phyloP scores from a whole-genome alignment of 2,797 vertebrate genomes.

The Loriculus beryllinus region DNA sequence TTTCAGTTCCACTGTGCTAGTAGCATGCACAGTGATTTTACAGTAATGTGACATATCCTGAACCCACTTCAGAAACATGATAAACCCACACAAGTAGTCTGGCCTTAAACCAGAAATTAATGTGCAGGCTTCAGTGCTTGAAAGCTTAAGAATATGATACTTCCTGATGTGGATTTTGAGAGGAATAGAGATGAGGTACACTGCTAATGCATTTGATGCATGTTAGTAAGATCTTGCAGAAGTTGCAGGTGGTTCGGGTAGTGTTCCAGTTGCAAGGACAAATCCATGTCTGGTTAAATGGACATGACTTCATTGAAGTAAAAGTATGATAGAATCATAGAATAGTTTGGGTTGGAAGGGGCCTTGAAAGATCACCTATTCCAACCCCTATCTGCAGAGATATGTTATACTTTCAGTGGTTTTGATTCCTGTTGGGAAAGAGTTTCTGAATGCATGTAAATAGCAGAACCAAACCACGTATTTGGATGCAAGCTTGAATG shows the following conservation, averaged over 20 bases:
- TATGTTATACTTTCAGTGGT: background rate
- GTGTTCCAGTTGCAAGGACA: background rate
- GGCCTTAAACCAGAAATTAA: background rate
- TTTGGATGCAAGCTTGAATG: background rate
- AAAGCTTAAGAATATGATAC: background rate
- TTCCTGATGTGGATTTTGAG: background rate
- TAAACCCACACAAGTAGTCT: background rate
- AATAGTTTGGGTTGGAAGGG: background rate
- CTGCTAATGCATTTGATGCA: background rate
- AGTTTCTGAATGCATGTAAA: background rate
- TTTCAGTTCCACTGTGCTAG: background rate
- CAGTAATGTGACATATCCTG: background rate
- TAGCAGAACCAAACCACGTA: background rate
- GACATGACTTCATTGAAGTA: background rate
- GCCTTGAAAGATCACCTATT: background rate
- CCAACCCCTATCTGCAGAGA: background rate
- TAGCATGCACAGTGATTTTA: background rate
- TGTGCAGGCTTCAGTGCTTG: background rate
- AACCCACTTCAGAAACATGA: background rate
- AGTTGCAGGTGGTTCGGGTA: background rate
- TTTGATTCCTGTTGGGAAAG: background rate
- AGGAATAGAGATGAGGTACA: background rate
- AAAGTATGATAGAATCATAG: background rate
- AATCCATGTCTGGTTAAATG: background rate
- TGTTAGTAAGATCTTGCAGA: background rate